phyloP scores from a whole-genome alignment of 2,888 invertebrate species.

The Drosophila peninsularis region DNA sequence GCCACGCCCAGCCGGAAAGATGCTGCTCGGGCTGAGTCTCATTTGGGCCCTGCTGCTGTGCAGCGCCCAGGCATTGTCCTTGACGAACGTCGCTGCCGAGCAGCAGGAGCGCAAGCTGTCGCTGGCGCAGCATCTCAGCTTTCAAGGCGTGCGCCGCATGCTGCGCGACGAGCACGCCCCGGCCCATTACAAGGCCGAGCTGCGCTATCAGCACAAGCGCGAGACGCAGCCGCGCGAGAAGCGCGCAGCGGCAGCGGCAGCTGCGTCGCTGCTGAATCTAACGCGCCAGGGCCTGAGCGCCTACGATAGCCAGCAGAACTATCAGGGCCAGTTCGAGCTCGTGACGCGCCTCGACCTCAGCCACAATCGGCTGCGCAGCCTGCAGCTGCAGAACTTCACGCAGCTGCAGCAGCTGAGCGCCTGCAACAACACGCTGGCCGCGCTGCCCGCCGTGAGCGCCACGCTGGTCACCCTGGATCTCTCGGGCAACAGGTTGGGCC shows the following conservation, averaged over 20 bases:
- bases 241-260: conserved; percentile 24
- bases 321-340: conserved; percentile 50
- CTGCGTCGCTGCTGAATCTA: conserved; percentile 45
- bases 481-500: conserved; percentile 82
- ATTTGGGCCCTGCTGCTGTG: conserved; percentile 23
- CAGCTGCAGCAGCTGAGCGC: conserved; percentile 61
- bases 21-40: conserved; percentile 41
- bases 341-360: conserved; percentile 72
- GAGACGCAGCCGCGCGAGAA: conserved; percentile 44
- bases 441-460: conserved; percentile 48
- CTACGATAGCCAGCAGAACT: conserved; percentile 58
- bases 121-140: conserved; percentile 67
- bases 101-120: conserved; percentile 67
- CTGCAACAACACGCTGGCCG: conserved; percentile 65
- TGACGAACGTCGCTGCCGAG: conserved; percentile 58
- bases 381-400: conserved; percentile 59
- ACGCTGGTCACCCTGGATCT: conserved; percentile 82
- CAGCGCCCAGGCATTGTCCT: conserved; percentile 24
- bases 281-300: conserved; percentile 45
- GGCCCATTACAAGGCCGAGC: conserved; percentile 71
- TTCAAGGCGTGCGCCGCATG: conserved; percentile 82
- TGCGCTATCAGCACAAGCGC: conserved; percentile 69
- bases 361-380: conserved; percentile 62
- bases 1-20: conserved; percentile 8
- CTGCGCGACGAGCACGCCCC: conserved; percentile 83